Conservation (phyloP, 2,113 vertebrate species). For the Anarhynchus alexandrinus region DNA sequence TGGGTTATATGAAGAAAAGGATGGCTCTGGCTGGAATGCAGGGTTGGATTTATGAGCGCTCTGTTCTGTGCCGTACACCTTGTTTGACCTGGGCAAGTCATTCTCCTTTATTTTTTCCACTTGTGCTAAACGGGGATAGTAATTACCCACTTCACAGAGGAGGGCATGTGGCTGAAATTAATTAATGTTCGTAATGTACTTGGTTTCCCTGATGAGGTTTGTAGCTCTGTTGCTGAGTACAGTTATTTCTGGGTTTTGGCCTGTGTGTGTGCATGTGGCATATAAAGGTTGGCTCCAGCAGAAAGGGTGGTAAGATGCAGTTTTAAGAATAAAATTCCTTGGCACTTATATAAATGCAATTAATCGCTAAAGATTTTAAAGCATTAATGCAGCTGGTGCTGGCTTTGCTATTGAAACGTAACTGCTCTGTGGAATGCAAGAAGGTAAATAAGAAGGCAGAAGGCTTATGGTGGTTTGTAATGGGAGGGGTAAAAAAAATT, state of each 20-base stretch:
- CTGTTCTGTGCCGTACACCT: not conserved
- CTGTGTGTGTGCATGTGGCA: not conserved
- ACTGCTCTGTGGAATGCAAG: not conserved
- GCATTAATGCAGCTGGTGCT: not conserved
- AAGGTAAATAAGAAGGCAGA: not conserved
- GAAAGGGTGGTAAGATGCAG: not conserved
- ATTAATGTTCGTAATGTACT: constrained; percentile 12
- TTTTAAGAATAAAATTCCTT: not conserved
- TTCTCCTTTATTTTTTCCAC: not conserved
- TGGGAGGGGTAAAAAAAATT: not conserved
- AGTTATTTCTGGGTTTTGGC: not conserved
- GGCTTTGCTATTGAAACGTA: not conserved
- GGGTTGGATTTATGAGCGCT: not conserved
- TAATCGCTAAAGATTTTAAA: not conserved
- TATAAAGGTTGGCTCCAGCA: not conserved
- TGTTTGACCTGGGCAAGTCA: constrained; percentile 14
- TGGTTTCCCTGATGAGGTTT: not conserved
- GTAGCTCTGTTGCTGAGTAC: not conserved
- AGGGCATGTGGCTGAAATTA: constrained; percentile 26
- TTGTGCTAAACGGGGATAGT: not conserved
- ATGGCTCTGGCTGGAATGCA: not conserved
- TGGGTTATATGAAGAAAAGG: not conserved
- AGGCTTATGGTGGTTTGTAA: not conserved
- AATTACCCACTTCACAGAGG: constrained; percentile 32
- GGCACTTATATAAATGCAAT: not conserved